Conservation (phyloP, 1,140 invertebrate genomes). For the Melitaea cinxia region DNA sequence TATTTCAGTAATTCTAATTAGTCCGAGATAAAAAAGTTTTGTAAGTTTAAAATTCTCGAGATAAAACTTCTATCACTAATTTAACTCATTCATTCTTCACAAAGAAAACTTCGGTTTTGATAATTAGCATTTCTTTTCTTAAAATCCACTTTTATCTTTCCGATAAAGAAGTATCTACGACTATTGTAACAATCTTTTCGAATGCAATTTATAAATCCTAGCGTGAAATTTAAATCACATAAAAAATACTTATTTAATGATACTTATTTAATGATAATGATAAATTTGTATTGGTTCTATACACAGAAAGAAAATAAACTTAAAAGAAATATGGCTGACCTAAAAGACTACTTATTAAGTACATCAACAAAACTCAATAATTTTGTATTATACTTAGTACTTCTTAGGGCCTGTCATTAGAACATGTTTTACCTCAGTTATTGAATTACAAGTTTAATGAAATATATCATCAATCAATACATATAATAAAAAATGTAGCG, state of each 20-base stretch:
- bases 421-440: too few relatives aligned
- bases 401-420: too few relatives aligned
- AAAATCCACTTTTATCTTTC: neutral
- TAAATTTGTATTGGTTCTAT: neutral
- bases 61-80: constrained; percentile 23
- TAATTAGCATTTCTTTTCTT: constrained; percentile 15
- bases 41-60: constrained; percentile 18
- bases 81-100: constrained; percentile 15
- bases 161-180: neutral
- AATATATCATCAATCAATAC: too few relatives aligned
- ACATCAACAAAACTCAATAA: too few relatives aligned
- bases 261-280: neutral
- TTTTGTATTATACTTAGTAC: too few relatives aligned
- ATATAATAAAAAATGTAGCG: too few relatives aligned
- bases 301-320: neutral
- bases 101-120: constrained; percentile 18
- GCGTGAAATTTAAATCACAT: too few relatives aligned
- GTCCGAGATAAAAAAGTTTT: constrained; percentile 23
- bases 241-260: too few relatives aligned
- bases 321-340: too few relatives aligned
- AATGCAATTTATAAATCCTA: neutral
- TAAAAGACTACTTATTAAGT: neutral
- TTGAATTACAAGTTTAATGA: too few relatives aligned
- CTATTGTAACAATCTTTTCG: neutral
- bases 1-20: constrained; percentile 12